Base-by-base conservation (phyloP, 1,140 invertebrate species). In the Holcopasites calliopsidis region DNA sequence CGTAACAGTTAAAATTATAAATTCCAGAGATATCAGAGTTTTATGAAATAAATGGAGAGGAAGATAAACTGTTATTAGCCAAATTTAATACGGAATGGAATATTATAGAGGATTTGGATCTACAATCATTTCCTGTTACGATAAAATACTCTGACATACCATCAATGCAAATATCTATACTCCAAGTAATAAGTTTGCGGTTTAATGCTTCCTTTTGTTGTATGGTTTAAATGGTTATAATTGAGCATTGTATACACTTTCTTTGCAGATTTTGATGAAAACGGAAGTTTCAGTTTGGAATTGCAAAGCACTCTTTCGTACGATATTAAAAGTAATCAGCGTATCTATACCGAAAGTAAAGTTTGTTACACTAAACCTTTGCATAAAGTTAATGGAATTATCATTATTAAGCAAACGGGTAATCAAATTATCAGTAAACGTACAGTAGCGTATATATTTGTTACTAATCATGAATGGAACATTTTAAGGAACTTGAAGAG, bases 221-320 rank as follows among this genome's bases (percentile, higher is more conserved):
- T 62, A n/a, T 28, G 23, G 47, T 47, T 42, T 44, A 57, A 50
- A 54, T 58, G 68, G 33, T 38, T 62, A 60, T 18, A 33, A 60
- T n/a, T 65, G 13, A 78, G 35, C 28, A 55, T 21, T 28, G 47
- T 68, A 73, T 18, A 47, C 16, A 64, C 71, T 47, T 5, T 54
- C 55, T 38, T 72, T 71, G 61, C 21, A 91, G 86, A 89, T 91
- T 60, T 85, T 91, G 61, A 64, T 76, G 18, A 85, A 88, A 62
- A 85, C 87, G 40, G 84, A 86, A 31, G 71, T 88, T 47, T 85
- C 80, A 13, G 72, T 57, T 28, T 89, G 88, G 88, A 65, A 87
- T 60, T 58, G 54, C 11, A 28, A 52, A 35, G 57, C 44, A 49
- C 62, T 91, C 0, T 90, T 83, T 82, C 28, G 76, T 3, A 80